phyloP scores from a whole-genome alignment of 2,113 vertebrate genomes.

The Zosterops japonicus region DNA sequence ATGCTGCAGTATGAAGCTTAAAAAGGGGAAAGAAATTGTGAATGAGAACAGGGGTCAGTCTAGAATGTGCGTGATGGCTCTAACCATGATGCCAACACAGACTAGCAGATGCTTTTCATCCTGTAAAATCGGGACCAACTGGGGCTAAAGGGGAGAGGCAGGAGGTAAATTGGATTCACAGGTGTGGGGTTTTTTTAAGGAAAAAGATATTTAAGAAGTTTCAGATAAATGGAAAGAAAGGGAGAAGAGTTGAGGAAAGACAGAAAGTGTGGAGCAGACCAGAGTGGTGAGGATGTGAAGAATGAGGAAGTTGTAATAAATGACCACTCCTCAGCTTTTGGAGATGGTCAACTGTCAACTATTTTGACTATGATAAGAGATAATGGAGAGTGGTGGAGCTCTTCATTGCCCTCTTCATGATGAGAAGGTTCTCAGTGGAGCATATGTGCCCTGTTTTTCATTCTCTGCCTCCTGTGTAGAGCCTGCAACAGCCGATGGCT shows the following conservation, averaged over 20 bases:
- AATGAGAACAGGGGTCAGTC: not conserved
- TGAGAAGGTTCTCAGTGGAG: not conserved
- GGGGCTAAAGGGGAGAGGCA: not conserved
- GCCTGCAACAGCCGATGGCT: not conserved
- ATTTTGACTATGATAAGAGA: not conserved
- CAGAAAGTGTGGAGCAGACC: not conserved
- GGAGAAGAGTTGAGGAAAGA: not conserved
- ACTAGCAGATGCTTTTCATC: not conserved
- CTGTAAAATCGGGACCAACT: not conserved
- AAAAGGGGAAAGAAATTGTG: not conserved
- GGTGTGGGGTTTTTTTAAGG: not conserved
- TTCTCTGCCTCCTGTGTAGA: not conserved
- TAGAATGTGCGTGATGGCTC: not conserved
- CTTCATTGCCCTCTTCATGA: not conserved
- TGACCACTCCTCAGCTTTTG: not conserved
- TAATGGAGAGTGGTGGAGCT: not conserved
- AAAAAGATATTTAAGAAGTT: not conserved
- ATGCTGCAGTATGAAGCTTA: not conserved
- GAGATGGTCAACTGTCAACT: not conserved
- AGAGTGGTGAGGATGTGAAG: not conserved
- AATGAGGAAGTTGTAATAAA: not conserved
- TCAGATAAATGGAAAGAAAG: not conserved
- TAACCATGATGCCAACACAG: fast-evolving
- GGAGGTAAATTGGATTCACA: not conserved
- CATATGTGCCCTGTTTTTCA: not conserved